Conservation (phyloP, 1,140 invertebrate species). For the Hycleus phaleratus region DNA sequence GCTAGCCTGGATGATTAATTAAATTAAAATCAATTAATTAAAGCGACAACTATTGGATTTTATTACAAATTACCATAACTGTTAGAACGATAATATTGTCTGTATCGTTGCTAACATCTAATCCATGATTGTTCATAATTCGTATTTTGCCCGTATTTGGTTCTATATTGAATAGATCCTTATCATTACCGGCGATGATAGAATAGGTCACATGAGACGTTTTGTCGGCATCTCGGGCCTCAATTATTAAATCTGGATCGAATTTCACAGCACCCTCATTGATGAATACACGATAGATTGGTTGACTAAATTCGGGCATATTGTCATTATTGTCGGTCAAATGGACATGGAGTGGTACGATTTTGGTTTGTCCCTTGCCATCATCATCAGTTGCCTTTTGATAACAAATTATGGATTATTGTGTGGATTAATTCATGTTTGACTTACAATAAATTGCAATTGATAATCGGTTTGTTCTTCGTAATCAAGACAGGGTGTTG, state of each 20-base stretch:
- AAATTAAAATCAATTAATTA: not conserved
- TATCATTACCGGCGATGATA: slow-evolving; percentile 56
- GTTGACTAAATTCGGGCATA: slow-evolving; percentile 64
- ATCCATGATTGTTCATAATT: slow-evolving; percentile 51
- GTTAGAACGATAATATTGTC: slow-evolving; percentile 48
- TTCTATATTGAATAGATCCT: slow-evolving; percentile 62
- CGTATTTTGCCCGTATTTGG: slow-evolving; percentile 59
- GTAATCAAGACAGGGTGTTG: slow-evolving; percentile 72
- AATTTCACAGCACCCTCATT: slow-evolving; percentile 78
- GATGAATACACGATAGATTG: slow-evolving; percentile 68
- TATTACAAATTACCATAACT: slow-evolving; percentile 42
- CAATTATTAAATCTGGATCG: slow-evolving; percentile 63
- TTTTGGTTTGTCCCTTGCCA: slow-evolving; percentile 65
- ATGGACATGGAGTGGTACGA: slow-evolving; percentile 69
- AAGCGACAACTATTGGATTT: not conserved
- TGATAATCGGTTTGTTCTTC: slow-evolving; percentile 77
- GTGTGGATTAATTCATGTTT: not conserved
- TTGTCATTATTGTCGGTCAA: slow-evolving; percentile 83
- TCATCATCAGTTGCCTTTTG: slow-evolving; percentile 74
- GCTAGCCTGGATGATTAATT: slow-evolving; percentile 48
- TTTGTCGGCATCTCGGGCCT: slow-evolving; percentile 71
- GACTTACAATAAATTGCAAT: slow-evolving; percentile 70
- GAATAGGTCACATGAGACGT: slow-evolving; percentile 73
- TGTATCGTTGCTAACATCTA: slow-evolving; percentile 56
- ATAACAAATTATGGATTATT: not conserved